Evolutionary conservation across 2,797 vertebrate species (phyloP), one percentile per base, ranked within the genome.

Genomic region (Pangasius sanitwongsei): DNA sequence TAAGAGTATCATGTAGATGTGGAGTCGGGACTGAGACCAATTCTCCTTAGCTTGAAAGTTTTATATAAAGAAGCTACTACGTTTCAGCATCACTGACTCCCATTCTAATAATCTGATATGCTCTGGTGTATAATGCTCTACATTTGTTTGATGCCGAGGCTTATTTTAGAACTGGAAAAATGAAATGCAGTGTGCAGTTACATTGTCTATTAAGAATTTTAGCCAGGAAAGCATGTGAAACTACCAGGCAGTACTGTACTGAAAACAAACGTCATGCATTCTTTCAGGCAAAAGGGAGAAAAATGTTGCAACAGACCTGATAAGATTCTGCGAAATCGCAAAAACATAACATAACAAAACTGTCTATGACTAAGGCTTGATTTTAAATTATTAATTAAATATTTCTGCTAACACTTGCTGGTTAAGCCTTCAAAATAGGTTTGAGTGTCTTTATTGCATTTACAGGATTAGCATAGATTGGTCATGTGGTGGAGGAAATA

Each of bases 221-320:
- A 91, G 89, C 80, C 93, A 94, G 94, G 93, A 95, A 95, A 87
- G 87, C 93, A 92, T 78, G 90, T 92, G 92, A 92, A 91, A 92
- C 80, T 87, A 85, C 90, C 86, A 93, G 86, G 77, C 86, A 48
- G 83, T 59, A 89, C 83, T 80, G 87, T 74, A 87, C 92, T 86
- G 63, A 86, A 91, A 89, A 88, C 70, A 55, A 89, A 78, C 12
- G 1, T 78, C 41, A 12, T 61, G 75, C 70, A 11, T 77, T 87
- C 3, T 8, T 31, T 83, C 72, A 34, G 57, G 55, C 16, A 48
- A 34, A 61, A 84, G 81, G 75, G 65, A 92, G 86, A 87, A 87
- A 83, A 55, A 25, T 82, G 78, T 83, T 63, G 23, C 80, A 44
- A 61, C 57, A 61, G 34, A 82, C 13, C 55, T 61, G 55, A 82